These are phyloP conservation scores for Pycnonotus jocosus DNA, from an alignment of 2,113 vertebrate species.

Conservation along the genomic window DNA sequence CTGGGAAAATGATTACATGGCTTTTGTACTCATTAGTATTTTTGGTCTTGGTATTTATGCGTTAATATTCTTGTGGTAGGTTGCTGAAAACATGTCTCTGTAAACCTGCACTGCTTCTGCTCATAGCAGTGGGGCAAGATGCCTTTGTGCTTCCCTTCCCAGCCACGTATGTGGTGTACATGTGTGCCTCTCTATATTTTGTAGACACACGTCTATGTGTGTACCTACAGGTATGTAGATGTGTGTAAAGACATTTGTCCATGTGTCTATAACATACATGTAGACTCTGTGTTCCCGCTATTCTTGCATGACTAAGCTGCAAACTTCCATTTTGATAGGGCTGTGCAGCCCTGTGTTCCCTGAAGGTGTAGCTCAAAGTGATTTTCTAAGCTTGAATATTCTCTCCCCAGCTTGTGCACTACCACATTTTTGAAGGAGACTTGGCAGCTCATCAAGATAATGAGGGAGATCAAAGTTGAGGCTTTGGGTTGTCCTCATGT, in stretches of 20 bases:
- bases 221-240: not conserved
- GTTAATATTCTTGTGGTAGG: not conserved
- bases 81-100: not conserved
- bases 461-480: not conserved
- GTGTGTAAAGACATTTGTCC: not conserved
- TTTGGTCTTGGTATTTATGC: constrained; percentile 4
- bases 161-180: not conserved
- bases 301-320: not conserved
- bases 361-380: not conserved
- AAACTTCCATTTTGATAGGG: not conserved
- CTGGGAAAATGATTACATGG: constrained; percentile 30
- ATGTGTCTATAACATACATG: not conserved
- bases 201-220: rapidly evolving
- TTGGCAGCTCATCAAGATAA: not conserved
- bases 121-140: not conserved
- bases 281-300: rapidly evolving
- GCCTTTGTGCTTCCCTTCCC: not conserved
- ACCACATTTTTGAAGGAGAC: not conserved
- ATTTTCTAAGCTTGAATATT: not conserved
- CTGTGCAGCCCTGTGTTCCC: not conserved
- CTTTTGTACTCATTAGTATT: constrained; percentile 44
- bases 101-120: not conserved
- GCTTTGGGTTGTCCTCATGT: not conserved
- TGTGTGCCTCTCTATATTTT: rapidly evolving
- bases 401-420: rapidly evolving